These are phyloP conservation scores for Drosophila hydei DNA, from an alignment of 1,140 invertebrate species.

Conservation along the genomic window DNA sequence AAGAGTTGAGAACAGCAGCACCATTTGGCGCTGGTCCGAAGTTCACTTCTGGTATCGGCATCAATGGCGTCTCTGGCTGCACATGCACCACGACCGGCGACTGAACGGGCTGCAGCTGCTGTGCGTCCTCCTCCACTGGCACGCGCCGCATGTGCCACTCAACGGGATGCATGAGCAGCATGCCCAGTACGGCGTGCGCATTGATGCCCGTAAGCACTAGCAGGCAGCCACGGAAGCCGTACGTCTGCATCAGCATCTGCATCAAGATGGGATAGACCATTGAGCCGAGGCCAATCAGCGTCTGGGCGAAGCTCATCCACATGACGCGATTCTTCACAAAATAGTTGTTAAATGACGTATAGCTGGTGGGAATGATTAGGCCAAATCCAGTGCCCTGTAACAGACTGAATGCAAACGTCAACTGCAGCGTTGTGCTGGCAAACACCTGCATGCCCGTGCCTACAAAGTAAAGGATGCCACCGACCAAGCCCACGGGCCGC, in stretches of 20 bases:
- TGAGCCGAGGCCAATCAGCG: slow-evolving; percentile 85
- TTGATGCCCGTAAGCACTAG: slow-evolving; percentile 86
- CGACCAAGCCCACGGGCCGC: slow-evolving; percentile 86
- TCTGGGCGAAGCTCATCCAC: slow-evolving; percentile 86
- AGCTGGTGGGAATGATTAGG: slow-evolving; percentile 86
- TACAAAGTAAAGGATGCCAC: slow-evolving; percentile 85
- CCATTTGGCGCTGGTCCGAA: background rate
- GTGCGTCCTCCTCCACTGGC: slow-evolving; percentile 68
- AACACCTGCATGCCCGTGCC: slow-evolving; percentile 86
- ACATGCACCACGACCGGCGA: slow-evolving; percentile 40
- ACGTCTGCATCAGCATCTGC: slow-evolving; percentile 84
- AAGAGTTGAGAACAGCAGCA: background rate
- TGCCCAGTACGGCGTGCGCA: slow-evolving; percentile 87
- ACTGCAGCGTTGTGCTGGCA: slow-evolving; percentile 84
- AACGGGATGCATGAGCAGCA: slow-evolving; percentile 87
- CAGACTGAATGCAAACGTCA: slow-evolving; percentile 86
- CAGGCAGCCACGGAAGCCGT: slow-evolving; percentile 87
- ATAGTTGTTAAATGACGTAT: slow-evolving; percentile 86
- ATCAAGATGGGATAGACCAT: slow-evolving; percentile 86
- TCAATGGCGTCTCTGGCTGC: slow-evolving; percentile 62
- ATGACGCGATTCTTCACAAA: slow-evolving; percentile 86
- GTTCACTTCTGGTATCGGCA: slow-evolving; percentile 11
- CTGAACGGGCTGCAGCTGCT: slow-evolving; percentile 50
- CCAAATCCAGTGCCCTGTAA: slow-evolving; percentile 87
- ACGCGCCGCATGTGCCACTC: slow-evolving; percentile 87